Evolutionary conservation across 1,140 invertebrate genomes (phyloP).

Genomic region (Sycophila sp.): DNA sequence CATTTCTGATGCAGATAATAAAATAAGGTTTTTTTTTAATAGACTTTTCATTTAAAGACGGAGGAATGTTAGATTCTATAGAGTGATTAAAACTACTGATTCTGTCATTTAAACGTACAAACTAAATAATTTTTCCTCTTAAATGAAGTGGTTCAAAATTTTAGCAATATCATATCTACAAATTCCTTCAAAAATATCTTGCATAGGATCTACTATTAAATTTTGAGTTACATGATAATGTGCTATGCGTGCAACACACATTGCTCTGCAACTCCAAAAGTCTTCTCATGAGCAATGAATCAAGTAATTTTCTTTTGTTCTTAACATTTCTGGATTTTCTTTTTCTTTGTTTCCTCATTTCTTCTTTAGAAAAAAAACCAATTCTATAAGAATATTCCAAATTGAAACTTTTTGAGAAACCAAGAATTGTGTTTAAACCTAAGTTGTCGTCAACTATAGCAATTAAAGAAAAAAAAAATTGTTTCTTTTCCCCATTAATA

Average conservation of each 20-base stretch:
- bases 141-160: not conserved
- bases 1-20: constrained; percentile 17
- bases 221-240: not conserved
- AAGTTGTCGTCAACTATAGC: not conserved
- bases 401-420: constrained; percentile 6
- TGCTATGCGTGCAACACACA: constrained; percentile 33
- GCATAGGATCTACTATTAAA: not conserved
- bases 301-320: not conserved
- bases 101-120: not conserved
- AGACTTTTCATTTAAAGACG: not conserved
- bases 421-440: not conserved
- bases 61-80: not conserved
- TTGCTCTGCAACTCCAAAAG: constrained; percentile 52
- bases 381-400: not conserved
- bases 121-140: constrained; percentile 11
- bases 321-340: not conserved
- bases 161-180: not conserved
- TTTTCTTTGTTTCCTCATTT: not conserved
- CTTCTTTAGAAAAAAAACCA: not conserved
- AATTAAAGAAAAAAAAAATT: constrained; percentile 41
- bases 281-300: not conserved
- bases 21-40: not conserved
- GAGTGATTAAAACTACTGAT: constrained; percentile 19
- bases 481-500: not conserved
- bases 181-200: not conserved